These are phyloP conservation scores for Camarhynchus parvulus DNA, from an alignment of 2,113 vertebrate genomes.

Conservation along the genomic window DNA sequence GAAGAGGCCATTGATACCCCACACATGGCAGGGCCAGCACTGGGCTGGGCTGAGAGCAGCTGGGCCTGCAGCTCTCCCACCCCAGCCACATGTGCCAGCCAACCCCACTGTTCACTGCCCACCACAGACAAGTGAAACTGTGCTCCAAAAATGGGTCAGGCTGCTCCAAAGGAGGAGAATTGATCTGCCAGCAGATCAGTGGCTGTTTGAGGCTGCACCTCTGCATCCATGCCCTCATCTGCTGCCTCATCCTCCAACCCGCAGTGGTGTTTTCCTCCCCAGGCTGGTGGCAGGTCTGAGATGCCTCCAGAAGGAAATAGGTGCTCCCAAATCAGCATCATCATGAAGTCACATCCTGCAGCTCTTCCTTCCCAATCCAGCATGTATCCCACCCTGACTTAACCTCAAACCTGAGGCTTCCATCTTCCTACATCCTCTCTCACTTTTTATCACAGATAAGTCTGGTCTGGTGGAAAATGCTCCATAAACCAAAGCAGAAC, in stretches of 20 bases:
- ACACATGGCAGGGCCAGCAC: rapidly evolving
- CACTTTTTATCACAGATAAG: background rate
- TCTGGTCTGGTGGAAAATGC: background rate
- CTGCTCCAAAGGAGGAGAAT: background rate
- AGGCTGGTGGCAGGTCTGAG: background rate
- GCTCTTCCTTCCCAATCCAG: background rate
- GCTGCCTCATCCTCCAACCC: background rate
- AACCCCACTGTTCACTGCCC: background rate
- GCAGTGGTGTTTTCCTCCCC: background rate
- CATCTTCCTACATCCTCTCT: background rate
- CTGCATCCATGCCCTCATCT: background rate
- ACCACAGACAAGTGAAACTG: background rate
- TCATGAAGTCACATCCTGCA: background rate
- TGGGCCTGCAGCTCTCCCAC: background rate
- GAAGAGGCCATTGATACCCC: background rate
- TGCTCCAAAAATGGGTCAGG: background rate
- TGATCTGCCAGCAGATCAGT: background rate
- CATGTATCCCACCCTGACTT: background rate
- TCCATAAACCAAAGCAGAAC: background rate
- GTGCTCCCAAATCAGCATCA: background rate
- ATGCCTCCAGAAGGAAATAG: background rate
- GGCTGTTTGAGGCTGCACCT: background rate
- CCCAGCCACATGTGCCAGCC: background rate
- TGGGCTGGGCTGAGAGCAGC: background rate
- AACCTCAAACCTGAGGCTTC: background rate